Percentiles rank a stretch among this genome's conserved stretches.
Evolutionary conservation across 2,888 invertebrate species (phyloP).

Genomic region (Machimus atricapillus): DNA sequence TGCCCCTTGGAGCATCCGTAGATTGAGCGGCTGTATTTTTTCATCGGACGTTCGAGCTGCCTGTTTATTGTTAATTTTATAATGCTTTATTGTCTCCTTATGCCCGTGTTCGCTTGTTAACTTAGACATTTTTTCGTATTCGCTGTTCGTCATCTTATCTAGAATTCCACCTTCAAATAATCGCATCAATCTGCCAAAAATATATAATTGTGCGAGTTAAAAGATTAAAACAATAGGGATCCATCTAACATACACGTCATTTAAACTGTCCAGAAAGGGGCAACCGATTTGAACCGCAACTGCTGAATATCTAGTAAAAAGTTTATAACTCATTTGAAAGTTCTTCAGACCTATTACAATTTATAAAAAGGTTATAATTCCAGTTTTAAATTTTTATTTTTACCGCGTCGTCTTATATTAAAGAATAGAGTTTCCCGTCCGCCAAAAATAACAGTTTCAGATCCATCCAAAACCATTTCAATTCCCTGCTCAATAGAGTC

Average conservation of each 20-base stretch:
- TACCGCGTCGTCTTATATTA: conserved; percentile 78
- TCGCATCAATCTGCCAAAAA: conserved; percentile 69
- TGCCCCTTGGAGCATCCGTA: conserved; percentile 76
- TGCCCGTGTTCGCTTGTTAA: conserved; percentile 55
- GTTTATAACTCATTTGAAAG: conserved; percentile 76
- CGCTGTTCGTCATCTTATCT: conserved; percentile 78
- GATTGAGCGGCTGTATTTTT: conserved; percentile 69
- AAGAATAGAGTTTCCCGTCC: conserved; percentile 79
- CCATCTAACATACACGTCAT: conserved; percentile 68
- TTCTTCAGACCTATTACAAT: conserved; percentile 52
- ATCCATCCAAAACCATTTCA: conserved; percentile 68
- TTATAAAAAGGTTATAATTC: not conserved
- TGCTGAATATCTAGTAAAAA: conserved; percentile 79
- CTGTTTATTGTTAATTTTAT: conserved; percentile 50
- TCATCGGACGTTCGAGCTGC: conserved; percentile 47
- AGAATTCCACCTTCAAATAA: conserved; percentile 79
- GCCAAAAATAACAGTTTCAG: conserved; percentile 72
- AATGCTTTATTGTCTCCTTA: conserved; percentile 37
- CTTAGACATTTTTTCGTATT: conserved; percentile 75
- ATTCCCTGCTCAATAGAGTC: conserved; percentile 77
- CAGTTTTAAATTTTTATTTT: not conserved
- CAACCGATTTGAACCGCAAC: conserved; percentile 79
- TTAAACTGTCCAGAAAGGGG: conserved; percentile 76
- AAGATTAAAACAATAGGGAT: not conserved
- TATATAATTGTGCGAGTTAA: not conserved